These are phyloP conservation scores for Ovibos moschatus DNA, from an alignment of 2,113 vertebrate species.

Conservation along the genomic window DNA sequence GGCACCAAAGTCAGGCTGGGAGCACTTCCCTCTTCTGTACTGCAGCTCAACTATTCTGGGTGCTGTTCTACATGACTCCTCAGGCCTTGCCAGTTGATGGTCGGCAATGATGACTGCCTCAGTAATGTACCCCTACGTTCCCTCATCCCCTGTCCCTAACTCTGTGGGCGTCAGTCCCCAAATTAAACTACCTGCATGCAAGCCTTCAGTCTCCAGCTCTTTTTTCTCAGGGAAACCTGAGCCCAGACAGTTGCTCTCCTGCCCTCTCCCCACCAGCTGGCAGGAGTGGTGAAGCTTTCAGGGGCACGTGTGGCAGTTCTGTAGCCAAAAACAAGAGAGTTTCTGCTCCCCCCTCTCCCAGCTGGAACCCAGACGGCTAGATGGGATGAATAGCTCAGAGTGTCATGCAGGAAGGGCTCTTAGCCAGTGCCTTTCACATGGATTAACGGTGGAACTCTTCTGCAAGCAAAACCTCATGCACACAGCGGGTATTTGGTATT, in stretches of 20 bases:
- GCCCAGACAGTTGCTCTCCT: neutral
- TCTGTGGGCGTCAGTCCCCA: neutral
- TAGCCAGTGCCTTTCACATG: neutral
- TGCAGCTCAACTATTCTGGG: too few species aligned
- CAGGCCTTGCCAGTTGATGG: neutral
- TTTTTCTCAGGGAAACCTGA: neutral
- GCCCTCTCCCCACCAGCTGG: neutral
- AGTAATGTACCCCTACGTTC: neutral
- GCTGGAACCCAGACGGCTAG: neutral
- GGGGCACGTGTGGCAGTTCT: neutral
- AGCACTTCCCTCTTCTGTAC: neutral
- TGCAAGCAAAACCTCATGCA: neutral
- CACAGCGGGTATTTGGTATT: accelerated
- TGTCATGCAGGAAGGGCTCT: neutral
- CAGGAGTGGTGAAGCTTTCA: neutral
- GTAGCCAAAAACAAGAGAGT: neutral
- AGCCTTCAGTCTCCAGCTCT: neutral
- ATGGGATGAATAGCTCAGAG: accelerated
- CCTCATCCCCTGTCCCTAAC: too few species aligned
- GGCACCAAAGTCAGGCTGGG: neutral
- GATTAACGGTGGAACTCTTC: neutral
- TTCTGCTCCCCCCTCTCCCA: too few species aligned
- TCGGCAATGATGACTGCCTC: too few species aligned
- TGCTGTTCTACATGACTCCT: neutral
- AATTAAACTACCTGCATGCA: neutral